Evolutionary conservation across 1,140 invertebrate species (phyloP), one percentile per base, ranked within the genome.

Genomic region (Lanistes nyassanus): DNA sequence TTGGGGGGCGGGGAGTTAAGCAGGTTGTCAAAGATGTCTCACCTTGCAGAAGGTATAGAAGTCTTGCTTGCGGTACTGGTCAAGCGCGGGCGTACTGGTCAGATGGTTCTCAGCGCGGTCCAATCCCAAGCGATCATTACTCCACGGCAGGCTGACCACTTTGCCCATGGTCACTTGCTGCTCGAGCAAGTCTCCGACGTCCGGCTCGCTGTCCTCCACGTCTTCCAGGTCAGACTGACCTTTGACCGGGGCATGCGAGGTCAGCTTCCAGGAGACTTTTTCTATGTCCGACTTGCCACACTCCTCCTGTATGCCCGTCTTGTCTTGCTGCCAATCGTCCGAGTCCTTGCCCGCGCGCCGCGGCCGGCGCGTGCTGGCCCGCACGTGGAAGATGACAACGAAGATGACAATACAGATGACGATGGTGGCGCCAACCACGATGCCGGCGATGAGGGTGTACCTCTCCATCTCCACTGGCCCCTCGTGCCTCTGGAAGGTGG

Each of bases 381-480:
- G 72, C n/a, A 86, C 77, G 16, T 82, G 64, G 51, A 81, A 77
- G 60, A 86, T 86, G 39, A 85, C 77, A 0, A 81, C 75, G 16
- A 86, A 73, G 51, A 83, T 83, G 34, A 82, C 72, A 3, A 81
- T 75, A 0, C 84, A 84, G 7, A 86, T 65, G n/a, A 84, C 69
- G 34, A 82, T 69, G 26, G 85, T 86, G 42, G 83, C 78, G 0
- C 83, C 76, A 3, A 76, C 80, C 13, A 86, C 81, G n/a, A 85
- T 79, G 31, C 81, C 82, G 31, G 80, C 83, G 29, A 86, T 85
- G 42, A 84, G 75, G 0, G 84, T 78, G 71, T 85, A 84, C 64
- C 77, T 80, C 68, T 81, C 78, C 34, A 78, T 65, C 31, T 71
- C 71, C 42, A 67, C 74, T 3, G 51, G 37, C 13, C 60, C 74